These are phyloP conservation scores for Clarias batrachus DNA, from an alignment of 2,113 vertebrate genomes.

Conservation along the genomic window DNA sequence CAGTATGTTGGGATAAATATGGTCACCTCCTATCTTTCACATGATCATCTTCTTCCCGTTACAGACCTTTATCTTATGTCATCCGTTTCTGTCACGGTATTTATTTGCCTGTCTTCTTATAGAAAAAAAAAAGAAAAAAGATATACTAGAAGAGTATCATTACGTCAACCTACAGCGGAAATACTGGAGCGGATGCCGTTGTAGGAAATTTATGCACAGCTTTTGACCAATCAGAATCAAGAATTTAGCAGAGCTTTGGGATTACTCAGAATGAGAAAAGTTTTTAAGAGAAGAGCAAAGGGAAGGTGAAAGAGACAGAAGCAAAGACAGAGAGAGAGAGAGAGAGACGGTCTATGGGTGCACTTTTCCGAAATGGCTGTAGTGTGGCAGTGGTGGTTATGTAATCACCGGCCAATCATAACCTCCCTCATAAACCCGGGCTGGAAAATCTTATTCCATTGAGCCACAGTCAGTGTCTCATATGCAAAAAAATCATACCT, in stretches of 20 bases:
- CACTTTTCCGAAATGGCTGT: constrained; percentile 53
- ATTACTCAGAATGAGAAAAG: not conserved
- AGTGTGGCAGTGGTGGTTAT: constrained; percentile 33
- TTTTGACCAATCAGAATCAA: not conserved
- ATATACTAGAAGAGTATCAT: not conserved
- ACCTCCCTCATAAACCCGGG: constrained; percentile 60
- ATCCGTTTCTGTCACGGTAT: too few species aligned
- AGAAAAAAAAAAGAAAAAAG: not conserved
- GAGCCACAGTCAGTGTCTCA: constrained; percentile 38
- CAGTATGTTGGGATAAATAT: too few species aligned
- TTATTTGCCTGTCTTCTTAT: too few species aligned
- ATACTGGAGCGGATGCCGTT: not conserved
- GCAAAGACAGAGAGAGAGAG: not conserved
- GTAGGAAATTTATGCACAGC: not conserved
- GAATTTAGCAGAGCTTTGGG: not conserved
- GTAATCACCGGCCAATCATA: constrained; percentile 57
- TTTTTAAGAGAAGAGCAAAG: not conserved
- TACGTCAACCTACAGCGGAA: not conserved
- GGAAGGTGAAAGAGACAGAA: constrained; percentile 27
- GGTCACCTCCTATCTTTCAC: too few species aligned
- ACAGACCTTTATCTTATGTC: too few species aligned
- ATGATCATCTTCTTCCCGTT: too few species aligned
- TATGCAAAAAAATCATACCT: constrained; percentile 58
- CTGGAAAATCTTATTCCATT: constrained; percentile 67
- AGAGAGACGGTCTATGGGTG: constrained; percentile 44